Percentiles rank a stretch among this genome's conserved stretches.
Evolutionary conservation across 2,113 vertebrate genomes (phyloP).

Genomic region (Taxidea taxus): DNA sequence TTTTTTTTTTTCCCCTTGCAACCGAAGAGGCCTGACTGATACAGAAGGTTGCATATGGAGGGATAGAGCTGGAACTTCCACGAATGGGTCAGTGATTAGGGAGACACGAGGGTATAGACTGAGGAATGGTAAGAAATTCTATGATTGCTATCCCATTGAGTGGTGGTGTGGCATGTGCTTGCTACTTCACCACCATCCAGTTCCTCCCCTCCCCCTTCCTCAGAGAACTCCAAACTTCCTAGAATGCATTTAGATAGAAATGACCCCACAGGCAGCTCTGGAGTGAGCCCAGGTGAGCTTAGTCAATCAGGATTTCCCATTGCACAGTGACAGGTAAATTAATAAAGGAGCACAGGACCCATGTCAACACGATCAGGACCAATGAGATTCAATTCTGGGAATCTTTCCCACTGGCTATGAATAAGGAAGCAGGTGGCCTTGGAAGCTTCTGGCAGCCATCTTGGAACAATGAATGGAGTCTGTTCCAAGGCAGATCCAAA

Average conservation of each 20-base stretch:
- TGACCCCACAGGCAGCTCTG: neutral
- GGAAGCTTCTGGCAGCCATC: neutral
- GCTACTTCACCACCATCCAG: neutral
- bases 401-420: neutral
- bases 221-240: neutral
- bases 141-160: neutral
- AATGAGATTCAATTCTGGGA: neutral
- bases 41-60: neutral
- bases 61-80: neutral
- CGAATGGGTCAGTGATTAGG: neutral
- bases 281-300: neutral
- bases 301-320: neutral
- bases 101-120: neutral
- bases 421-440: neutral
- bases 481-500: neutral
- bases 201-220: neutral
- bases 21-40: neutral
- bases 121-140: neutral
- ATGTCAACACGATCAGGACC: neutral
- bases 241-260: neutral
- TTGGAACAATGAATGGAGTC: neutral
- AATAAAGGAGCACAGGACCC: neutral
- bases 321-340: neutral
- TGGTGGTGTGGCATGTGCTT: neutral
- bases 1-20: slow-evolving; percentile 27